These are phyloP conservation scores for Cryptotermes secundus DNA, from an alignment of 1,140 invertebrate genomes.

Conservation along the genomic window DNA sequence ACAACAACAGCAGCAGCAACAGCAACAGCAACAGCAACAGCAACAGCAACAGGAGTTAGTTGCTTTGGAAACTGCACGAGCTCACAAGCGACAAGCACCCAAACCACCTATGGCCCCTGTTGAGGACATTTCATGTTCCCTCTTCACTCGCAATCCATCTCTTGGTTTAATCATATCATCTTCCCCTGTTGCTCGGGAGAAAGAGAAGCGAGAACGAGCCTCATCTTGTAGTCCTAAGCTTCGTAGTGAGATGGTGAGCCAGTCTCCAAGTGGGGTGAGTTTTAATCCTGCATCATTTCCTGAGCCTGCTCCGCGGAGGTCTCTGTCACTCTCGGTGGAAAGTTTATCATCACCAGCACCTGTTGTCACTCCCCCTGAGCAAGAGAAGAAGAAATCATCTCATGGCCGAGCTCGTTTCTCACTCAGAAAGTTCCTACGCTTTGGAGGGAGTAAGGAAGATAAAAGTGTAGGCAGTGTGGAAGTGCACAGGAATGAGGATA, in stretches of 20 bases:
- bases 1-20: too few relatives aligned
- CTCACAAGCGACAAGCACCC: constrained; percentile 50
- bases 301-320: constrained; percentile 59
- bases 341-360: constrained; percentile 54
- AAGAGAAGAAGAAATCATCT: constrained; percentile 54
- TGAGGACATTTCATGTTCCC: not conserved
- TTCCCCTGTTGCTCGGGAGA: constrained; percentile 68
- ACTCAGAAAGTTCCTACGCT: constrained; percentile 77
- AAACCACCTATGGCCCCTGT: constrained; percentile 58
- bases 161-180: constrained; percentile 54
- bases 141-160: not conserved
- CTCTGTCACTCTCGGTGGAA: constrained; percentile 70
- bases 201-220: constrained; percentile 70
- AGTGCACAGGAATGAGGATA: constrained; percentile 41
- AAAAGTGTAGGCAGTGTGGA: constrained; percentile 47
- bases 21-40: constrained; percentile 16
- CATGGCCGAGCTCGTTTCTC: constrained; percentile 67
- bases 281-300: not conserved
- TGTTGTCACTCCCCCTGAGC: too few relatives aligned
- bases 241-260: constrained; percentile 44
- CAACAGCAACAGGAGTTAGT: not conserved
- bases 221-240: constrained; percentile 66
- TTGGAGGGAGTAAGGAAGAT: constrained; percentile 68
- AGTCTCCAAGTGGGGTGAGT: not conserved
- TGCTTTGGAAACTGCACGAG: not conserved